Base-by-base conservation (phyloP, 1,140 invertebrate genomes). In the Bombus huntii region DNA sequence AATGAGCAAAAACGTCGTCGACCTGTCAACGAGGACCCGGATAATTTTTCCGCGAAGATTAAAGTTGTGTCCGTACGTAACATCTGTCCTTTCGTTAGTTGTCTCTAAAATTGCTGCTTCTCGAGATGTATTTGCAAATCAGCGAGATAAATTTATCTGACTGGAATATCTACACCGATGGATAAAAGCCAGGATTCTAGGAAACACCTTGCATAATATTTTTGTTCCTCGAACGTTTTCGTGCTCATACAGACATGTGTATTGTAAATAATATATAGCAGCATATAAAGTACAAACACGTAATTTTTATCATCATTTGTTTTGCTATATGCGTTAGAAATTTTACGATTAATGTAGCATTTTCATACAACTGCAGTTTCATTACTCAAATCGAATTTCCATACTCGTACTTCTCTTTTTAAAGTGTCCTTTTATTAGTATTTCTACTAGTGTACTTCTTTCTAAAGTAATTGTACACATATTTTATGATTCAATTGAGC, bases 81-180 rank as follows among this genome's bases (percentile, higher is more conserved):
- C 68, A 68, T 83, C 42, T 75, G 59, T 75, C 34, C 31, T 81
- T 37, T 72, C 2, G 66, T 73, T 81, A 34, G 39, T 34, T 6
- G 13, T 37, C 31, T 34, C 8, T 22, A 62, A 73, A 73, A 81
- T 44, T 34, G 6, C 28, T 47, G 18, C 5, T 53, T 53, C 47
- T 53, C 1, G 28, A n/a, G 22, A 18, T 3, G 15, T 57, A 70
- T 77, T 77, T 83, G 44, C 44, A 77, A 83, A 83, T 47, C 22
- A n/a, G 53, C 13, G 28, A 53, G 74, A 76, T 77, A 75, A 65
- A 75, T 76, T 83, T 83, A 78, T 77, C 82, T 68, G n/a, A 0
- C 3, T 78, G 42, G 81, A 77, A 57, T 83, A 83, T 83, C 82
- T 83, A 83, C 65, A 42, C 25, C 18, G 81, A 83, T 74, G 81